Conservation (phyloP, 2,888 invertebrate species). For the Piscicola geometra region DNA sequence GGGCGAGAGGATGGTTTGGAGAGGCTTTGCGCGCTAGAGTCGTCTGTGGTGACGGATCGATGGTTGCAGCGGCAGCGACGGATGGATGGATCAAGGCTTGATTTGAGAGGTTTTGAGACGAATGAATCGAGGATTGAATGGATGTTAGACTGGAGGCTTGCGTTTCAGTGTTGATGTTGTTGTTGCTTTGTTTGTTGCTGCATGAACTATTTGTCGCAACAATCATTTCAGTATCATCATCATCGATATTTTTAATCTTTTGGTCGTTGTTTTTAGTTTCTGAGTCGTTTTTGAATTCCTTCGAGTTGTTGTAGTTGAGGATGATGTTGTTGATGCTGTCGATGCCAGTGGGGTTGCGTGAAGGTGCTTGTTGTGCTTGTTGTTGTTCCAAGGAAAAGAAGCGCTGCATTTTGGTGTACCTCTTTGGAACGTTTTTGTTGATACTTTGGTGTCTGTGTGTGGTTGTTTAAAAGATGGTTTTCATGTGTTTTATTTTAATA, state of each 20-base stretch:
- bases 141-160: neutral
- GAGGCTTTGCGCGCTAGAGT: no score
- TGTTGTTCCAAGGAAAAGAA: neutral
- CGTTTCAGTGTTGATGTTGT: neutral
- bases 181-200: neutral
- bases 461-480: neutral
- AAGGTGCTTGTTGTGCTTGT: neutral
- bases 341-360: neutral
- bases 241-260: neutral
- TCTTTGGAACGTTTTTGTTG: neutral
- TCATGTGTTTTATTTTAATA: neutral
- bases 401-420: conserved; percentile 1
- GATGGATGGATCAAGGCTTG: no score
- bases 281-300: neutral
- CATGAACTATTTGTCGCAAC: no score
- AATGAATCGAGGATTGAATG: neutral
- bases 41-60: neutral
- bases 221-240: neutral
- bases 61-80: neutral
- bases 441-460: conserved; percentile 1
- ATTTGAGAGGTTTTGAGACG: no score
- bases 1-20: neutral
- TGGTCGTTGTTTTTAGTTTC: neutral
- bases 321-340: conserved; percentile 10
- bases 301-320: conserved; percentile 3